Evolutionary conservation across 2,113 vertebrate species (phyloP), one percentile per base, ranked within the genome.

Genomic region (Stictonetta naevosa): DNA sequence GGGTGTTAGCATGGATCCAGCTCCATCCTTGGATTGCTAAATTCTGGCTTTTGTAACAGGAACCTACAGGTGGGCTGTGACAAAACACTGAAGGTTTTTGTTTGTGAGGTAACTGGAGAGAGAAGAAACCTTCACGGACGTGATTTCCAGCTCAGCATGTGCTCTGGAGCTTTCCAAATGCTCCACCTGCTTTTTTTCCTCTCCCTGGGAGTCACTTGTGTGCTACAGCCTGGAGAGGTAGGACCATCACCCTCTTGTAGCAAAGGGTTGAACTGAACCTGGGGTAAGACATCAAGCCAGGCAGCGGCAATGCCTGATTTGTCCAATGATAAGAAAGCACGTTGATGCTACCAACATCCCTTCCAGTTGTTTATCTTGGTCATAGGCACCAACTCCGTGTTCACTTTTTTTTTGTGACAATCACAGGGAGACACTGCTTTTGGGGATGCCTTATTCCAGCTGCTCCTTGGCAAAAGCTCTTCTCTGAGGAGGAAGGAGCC

Each of bases 211-310:
- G 8, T 34, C 59, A 26, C 36, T 58, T 23, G 13, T 7, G 29
- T 56, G 21, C 40, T 73, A 13, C 26, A 50, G 81, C 56, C 55
- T 0, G 1, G 83, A 34, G 29, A 91, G 84, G 62, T 36, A 83
- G 31, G 63, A n/a, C n/a, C 67, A 46, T 83, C 84, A 95, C 67
- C 73, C 59, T 85, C 73, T 68, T 64, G 69, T 90, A 94, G 83
- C 68, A 79, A 88, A 59, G 38, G 46, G 26, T 23, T 59, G 34
- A 82, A 63, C 26, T 67, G 44, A 82, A 82, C 46, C 31, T 20
- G 46, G 11, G 0, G 13, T 36, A 38, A 34, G 26, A 62, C n/a
- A 18, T 46, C 25, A 48, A 48, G 18, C 23, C 28, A 40, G 17
- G 25, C 42, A 66, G 14, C 6, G 19, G 16, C 28, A 73, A 71